Base-by-base conservation (phyloP, 92 coral and sea anemone genomes). In the Porites lobata region DNA sequence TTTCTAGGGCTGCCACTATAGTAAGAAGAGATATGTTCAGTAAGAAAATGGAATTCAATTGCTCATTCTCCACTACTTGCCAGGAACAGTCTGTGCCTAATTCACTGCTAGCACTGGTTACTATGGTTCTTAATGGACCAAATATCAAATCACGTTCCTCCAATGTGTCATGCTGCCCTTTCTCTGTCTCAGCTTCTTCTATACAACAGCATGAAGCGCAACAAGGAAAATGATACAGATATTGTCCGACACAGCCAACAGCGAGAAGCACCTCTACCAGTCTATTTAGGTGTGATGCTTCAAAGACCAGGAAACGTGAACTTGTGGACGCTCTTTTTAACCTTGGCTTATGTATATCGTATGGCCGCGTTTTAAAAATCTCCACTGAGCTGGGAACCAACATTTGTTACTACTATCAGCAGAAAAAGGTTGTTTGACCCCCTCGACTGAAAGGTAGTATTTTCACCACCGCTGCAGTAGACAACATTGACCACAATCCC, bases 71-170 rank as follows among this genome's bases (percentile, higher is more conserved):
- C 32, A 29, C 32, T 29, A 29, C 32, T 29, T 29, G 32, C 76
- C 96, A 91, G 78, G 53, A 66, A 9, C 70, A 91, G 26, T 84
- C 96, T 54, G 86, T 85, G 22, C 96, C 92, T 6, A 59, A 80
- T 56, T 86, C 91, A 21, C 86, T 93, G 43, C 52, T 80, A 65
- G 52, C 95, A 58, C 63, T 89, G 78, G 87, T 89, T 9, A 86
- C 78, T 19, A 87, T 90, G 87, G 82, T 93, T 69, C 83, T 90
- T 65, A 80, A 93, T 86, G 96, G 93, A 9, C 91, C 93, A 26
- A 90, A 75, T 75, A 93, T 90, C 47, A 29, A 29, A 29, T 29
- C 32, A 29, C 32, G 32, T 29, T 29, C 32, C 29, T 29, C 32
- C 50, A 65, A 52, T 21, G 9, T 75, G 1, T 71, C 86, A 87